A percentile compares a stretch with the other conserved stretches of the same genome.
phyloP scores from a whole-genome alignment of 2,797 vertebrate species.

The Rhabdomys pumilio region DNA sequence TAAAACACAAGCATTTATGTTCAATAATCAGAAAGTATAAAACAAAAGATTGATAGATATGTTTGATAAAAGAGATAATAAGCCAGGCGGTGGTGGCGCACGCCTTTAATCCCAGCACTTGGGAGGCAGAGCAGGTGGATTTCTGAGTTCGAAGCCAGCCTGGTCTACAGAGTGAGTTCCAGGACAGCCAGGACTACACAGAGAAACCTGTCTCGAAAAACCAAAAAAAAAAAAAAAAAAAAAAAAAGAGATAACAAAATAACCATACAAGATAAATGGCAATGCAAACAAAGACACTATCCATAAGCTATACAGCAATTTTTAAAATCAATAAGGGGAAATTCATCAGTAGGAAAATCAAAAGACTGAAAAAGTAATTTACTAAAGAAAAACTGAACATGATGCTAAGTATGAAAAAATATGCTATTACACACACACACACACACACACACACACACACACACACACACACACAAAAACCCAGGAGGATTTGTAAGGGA shows the following conservation, averaged over 20 bases:
- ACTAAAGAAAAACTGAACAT: slow-evolving; percentile 24
- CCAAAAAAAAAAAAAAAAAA: too few species aligned
- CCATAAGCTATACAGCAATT: neutral
- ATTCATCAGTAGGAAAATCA: neutral
- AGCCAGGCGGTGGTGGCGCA: too few species aligned
- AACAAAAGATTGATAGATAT: neutral
- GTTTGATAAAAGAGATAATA: neutral
- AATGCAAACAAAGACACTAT: neutral
- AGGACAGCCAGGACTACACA: too few species aligned
- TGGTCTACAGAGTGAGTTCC: too few species aligned
- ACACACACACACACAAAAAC: neutral
- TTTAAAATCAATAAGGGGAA: slow-evolving; percentile 12
- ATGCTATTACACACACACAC: neutral
- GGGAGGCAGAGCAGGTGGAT: too few species aligned
- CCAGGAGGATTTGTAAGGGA: neutral
- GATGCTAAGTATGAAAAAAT: slow-evolving; percentile 5
- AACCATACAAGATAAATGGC: neutral
- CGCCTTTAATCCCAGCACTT: too few species aligned
- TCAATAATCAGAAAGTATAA: slow-evolving; percentile 19
- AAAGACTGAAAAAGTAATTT: neutral
- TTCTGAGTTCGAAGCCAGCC: too few species aligned
- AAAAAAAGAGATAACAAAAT: neutral
- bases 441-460: neutral
- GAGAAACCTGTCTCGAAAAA: too few species aligned
- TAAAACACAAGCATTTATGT: slow-evolving; percentile 2